phyloP scores from a whole-genome alignment of 1,140 invertebrate species.

The Drosophila simulans region DNA sequence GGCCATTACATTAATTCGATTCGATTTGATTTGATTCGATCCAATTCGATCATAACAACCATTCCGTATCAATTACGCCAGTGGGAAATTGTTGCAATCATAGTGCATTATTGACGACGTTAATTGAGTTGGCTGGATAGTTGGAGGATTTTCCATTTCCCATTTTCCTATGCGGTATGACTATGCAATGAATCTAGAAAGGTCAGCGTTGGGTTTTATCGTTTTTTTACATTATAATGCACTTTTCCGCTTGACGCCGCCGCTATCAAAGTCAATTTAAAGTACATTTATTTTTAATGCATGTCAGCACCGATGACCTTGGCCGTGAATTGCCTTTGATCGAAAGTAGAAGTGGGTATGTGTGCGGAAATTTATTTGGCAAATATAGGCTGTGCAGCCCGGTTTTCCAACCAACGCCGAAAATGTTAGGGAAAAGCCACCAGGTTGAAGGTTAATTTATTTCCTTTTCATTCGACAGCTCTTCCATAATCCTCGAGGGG shows the following conservation, averaged over 20 bases:
- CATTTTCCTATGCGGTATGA: neutral
- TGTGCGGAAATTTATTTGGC: constrained; percentile 34
- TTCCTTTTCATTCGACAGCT: constrained; percentile 1
- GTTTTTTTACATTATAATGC: constrained; percentile 19
- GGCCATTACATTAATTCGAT: constrained; percentile 40
- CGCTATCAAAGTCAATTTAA: constrained; percentile 57
- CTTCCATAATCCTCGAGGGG: neutral
- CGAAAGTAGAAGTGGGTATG: neutral
- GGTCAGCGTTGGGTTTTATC: constrained; percentile 18
- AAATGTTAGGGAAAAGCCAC: constrained; percentile 4
- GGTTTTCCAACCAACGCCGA: too few species aligned
- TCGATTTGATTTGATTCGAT: constrained; percentile 13
- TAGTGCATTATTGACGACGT: constrained; percentile 40
- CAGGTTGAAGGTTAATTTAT: constrained; percentile 25
- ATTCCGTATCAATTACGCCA: constrained; percentile 36
- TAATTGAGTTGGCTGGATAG: constrained; percentile 32
- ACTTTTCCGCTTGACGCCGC: constrained; percentile 28
- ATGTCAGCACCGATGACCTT: constrained; percentile 42
- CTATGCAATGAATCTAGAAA: constrained; percentile 26
- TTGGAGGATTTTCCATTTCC: constrained; percentile 17
- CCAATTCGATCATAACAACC: constrained; percentile 34
- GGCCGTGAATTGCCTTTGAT: constrained; percentile 13
- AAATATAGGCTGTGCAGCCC: constrained; percentile 22
- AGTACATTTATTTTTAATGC: constrained; percentile 55
- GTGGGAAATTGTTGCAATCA: constrained; percentile 32